phyloP scores from a whole-genome alignment of 2,113 vertebrate species.

The Pseudopodoces humilis region DNA sequence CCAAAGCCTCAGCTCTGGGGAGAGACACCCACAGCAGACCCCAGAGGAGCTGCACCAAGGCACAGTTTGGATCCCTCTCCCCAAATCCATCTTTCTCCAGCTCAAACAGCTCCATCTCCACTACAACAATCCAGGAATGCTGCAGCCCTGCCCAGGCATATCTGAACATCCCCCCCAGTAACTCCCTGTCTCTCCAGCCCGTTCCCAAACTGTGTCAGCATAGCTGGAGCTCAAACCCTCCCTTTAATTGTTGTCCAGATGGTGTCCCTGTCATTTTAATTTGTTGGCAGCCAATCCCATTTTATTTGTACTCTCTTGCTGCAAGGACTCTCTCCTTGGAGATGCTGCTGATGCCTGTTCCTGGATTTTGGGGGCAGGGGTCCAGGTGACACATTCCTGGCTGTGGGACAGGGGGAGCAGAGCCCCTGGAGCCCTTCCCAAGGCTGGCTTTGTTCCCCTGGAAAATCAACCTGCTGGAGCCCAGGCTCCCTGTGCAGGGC shows the following conservation, averaged over 20 bases:
- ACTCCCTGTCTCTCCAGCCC: neutral
- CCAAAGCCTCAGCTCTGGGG: neutral
- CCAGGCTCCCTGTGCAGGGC: too few species aligned
- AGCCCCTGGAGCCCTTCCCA: neutral
- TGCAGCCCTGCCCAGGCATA: neutral
- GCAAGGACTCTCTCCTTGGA: neutral
- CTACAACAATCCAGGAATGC: neutral
- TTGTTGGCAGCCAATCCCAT: neutral
- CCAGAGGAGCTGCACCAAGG: neutral
- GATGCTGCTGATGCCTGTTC: neutral
- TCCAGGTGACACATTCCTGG: neutral
- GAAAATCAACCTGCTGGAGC: neutral
- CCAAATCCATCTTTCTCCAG: neutral
- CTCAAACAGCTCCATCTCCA: neutral
- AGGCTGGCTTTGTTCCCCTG: neutral
- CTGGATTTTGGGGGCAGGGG: neutral
- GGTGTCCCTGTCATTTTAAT: conserved; percentile 21
- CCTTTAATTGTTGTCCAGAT: conserved; percentile 40
- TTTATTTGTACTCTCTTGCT: conserved; percentile 7
- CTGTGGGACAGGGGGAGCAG: neutral
- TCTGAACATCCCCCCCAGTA: neutral
- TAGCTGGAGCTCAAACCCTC: neutral
- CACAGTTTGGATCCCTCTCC: neutral
- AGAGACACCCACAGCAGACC: neutral
- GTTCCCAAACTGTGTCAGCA: neutral